A percentile compares a stretch with the other conserved stretches of the same genome.
phyloP scores from a whole-genome alignment of 1,140 invertebrate species.

The Philopotamus ludificatus region DNA sequence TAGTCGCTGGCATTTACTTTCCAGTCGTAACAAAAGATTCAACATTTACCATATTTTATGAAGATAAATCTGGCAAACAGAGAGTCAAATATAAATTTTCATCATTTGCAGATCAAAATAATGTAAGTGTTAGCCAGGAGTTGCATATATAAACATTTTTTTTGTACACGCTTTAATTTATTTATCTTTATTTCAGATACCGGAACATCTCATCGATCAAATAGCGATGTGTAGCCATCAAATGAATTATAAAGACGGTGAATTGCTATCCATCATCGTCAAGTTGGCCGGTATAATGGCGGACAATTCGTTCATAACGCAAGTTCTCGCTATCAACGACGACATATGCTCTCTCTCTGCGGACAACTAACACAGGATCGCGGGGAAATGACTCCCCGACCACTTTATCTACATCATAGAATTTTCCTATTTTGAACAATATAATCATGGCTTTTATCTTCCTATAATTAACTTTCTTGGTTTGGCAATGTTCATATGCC shows the following conservation, averaged over 20 bases:
- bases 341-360: conserved; percentile 72
- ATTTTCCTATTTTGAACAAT: background rate
- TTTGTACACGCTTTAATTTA: conserved; percentile 2
- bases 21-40: conserved; percentile 62
- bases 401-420: background rate
- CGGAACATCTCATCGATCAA: conserved; percentile 60
- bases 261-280: conserved; percentile 63
- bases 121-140: conserved; percentile 53
- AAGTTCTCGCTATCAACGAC: conserved; percentile 71
- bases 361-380: conserved; percentile 61
- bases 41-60: conserved; percentile 78
- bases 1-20: conserved; percentile 83
- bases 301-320: conserved; percentile 70
- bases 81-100: conserved; percentile 70
- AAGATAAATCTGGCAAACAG: conserved; percentile 64
- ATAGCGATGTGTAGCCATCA: conserved; percentile 70
- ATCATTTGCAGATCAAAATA: conserved; percentile 61
- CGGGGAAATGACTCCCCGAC: conserved; percentile 15
- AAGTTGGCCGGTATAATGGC: conserved; percentile 66
- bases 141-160: too few species aligned
- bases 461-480: conserved; percentile 2
- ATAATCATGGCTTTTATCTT: background rate
- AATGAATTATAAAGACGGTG: conserved; percentile 62
- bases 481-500: background rate
- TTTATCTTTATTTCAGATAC: conserved; percentile 55